Evolutionary conservation across 2,113 vertebrate genomes (phyloP).

Genomic region (Callipepla squamata): DNA sequence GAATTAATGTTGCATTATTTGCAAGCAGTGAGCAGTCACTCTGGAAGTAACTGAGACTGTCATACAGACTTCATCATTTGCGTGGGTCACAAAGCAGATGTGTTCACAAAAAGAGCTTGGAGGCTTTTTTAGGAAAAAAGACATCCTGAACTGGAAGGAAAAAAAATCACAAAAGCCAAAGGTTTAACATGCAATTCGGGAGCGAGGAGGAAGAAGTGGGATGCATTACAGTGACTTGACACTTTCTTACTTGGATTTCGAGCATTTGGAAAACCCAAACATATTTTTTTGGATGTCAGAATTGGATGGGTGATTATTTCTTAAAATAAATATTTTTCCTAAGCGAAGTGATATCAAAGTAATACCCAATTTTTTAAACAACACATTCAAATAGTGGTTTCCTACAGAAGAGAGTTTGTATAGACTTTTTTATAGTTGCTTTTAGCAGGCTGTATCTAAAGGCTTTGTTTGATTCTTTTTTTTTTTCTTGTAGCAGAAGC

Average conservation of each 20-base stretch:
- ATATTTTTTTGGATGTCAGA: not conserved
- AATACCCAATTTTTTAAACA: not conserved
- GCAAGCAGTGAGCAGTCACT: not conserved
- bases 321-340: not conserved
- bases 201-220: not conserved
- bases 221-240: not conserved
- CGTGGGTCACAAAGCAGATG: slow-evolving; percentile 13
- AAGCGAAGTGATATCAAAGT: not conserved
- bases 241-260: not conserved
- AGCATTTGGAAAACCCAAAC: not conserved
- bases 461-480: not conserved
- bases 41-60: not conserved
- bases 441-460: not conserved
- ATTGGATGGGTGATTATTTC: not conserved
- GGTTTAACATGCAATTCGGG: not conserved
- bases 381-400: not conserved
- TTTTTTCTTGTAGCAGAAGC: not conserved
- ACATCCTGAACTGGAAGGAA: not conserved
- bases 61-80: not conserved
- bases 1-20: not conserved
- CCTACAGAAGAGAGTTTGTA: not conserved
- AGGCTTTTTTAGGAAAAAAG: not conserved
- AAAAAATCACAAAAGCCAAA: not conserved
- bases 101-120: slow-evolving; percentile 1
- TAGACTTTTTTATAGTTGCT: not conserved